These are phyloP conservation scores for Arenicola marina DNA, from an alignment of 2,888 invertebrate species.

Conservation along the genomic window DNA sequence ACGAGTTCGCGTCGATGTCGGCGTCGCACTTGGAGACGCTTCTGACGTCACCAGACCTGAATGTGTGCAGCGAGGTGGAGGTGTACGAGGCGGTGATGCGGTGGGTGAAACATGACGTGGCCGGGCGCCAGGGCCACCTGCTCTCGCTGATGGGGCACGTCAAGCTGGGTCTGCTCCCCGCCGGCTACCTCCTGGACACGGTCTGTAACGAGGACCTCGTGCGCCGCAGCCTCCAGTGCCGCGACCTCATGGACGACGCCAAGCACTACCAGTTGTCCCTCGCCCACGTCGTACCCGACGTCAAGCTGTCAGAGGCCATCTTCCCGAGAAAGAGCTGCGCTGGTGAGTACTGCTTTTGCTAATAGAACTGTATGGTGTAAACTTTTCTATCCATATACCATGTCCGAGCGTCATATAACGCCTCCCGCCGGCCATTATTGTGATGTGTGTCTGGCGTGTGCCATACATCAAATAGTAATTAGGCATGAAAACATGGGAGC, in stretches of 20 bases:
- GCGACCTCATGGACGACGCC: slow-evolving; percentile 62
- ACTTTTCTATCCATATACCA: too few species aligned
- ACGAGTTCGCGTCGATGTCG: slow-evolving; percentile 53
- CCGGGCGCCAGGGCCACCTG: slow-evolving; percentile 46
- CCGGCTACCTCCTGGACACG: slow-evolving; percentile 56
- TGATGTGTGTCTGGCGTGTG: too few species aligned
- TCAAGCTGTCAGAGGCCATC: slow-evolving; percentile 45
- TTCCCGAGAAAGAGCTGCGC: slow-evolving; percentile 62
- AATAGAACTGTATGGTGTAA: too few species aligned
- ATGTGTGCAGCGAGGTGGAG: slow-evolving; percentile 49
- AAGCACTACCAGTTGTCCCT: slow-evolving; percentile 59
- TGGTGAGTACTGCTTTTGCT: slow-evolving; percentile 45
- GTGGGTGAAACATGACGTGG: slow-evolving; percentile 59
- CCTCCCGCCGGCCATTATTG: too few species aligned
- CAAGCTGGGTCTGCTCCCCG: slow-evolving; percentile 58
- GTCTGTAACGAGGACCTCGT: slow-evolving; percentile 54
- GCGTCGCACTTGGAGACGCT: slow-evolving; percentile 48
- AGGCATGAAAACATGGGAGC: too few species aligned
- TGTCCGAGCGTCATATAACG: too few species aligned
- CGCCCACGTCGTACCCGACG: slow-evolving; percentile 48
- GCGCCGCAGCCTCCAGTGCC: slow-evolving; percentile 53
- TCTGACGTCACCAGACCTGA: slow-evolving; percentile 49
- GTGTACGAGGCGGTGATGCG: slow-evolving; percentile 61
- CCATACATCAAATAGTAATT: too few species aligned
- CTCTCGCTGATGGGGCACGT: slow-evolving; percentile 53